These are phyloP conservation scores for Aleiodes testaceus DNA, from an alignment of 2,888 invertebrate species.

Conservation along the genomic window DNA sequence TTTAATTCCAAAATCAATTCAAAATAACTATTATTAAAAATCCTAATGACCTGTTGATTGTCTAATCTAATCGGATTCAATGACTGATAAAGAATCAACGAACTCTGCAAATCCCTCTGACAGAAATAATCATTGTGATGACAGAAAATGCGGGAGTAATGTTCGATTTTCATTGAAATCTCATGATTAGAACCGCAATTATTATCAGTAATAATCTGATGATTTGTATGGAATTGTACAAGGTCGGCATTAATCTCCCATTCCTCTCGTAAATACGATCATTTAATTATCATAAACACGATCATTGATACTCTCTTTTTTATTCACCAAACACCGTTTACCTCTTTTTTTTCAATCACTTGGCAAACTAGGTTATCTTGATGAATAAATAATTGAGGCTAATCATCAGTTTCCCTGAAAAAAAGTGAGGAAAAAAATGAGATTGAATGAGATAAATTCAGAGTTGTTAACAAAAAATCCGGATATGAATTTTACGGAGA, in stretches of 20 bases:
- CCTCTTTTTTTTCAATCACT: background rate
- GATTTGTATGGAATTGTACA: background rate
- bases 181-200: background rate
- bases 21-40: no score
- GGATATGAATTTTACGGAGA: conserved; percentile 1
- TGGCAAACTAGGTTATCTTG: background rate
- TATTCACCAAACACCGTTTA: background rate
- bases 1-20: no score
- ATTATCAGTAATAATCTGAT: conserved; percentile 15
- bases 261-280: no score
- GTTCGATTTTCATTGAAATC: background rate
- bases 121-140: background rate
- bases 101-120: conserved; percentile 9
- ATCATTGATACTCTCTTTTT: conserved; percentile 5
- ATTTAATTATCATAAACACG: background rate
- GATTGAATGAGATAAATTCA: background rate
- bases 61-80: background rate
- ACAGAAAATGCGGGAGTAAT: background rate
- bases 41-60: background rate
- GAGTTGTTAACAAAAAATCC: conserved; percentile 2
- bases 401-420: background rate
- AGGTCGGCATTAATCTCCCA: conserved; percentile 2
- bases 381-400: conserved; percentile 3
- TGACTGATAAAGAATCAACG: conserved; percentile 1
- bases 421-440: background rate